phyloP scores from a whole-genome alignment of 2,113 vertebrate genomes.

The Strix uralensis region DNA sequence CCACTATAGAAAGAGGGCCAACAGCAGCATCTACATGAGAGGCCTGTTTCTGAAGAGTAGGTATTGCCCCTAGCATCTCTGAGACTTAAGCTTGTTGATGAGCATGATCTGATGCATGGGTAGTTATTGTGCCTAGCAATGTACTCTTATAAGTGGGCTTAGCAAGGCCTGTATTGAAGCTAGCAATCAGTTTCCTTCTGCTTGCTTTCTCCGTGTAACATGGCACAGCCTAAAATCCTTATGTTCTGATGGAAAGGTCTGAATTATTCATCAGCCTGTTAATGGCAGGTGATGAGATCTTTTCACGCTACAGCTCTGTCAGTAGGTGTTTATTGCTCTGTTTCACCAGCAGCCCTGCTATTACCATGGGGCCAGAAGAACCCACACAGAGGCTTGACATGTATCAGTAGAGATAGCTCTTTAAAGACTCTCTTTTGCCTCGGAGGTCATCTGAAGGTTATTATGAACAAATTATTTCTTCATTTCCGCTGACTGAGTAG shows the following conservation, averaged over 20 bases:
- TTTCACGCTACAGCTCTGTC: conserved; percentile 73
- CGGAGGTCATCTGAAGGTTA: conserved; percentile 82
- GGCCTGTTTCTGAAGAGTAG: neutral
- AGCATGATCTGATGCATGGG: neutral
- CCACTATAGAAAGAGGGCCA: neutral
- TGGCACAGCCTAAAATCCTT: conserved; percentile 50
- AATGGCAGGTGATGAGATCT: conserved; percentile 80
- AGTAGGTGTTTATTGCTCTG: conserved; percentile 83
- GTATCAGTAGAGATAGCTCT: conserved; percentile 70
- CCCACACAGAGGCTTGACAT: conserved; percentile 57
- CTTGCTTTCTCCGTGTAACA: neutral
- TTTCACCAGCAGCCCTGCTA: conserved; percentile 74
- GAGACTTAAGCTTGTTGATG: neutral
- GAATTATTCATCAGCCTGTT: conserved; percentile 81
- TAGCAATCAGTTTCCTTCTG: conserved; percentile 38
- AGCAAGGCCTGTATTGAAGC: neutral
- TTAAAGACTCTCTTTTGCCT: conserved; percentile 78
- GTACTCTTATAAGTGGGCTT: neutral
- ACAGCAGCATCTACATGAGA: neutral
- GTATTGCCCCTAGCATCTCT: neutral
- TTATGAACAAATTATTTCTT: conserved; percentile 85
- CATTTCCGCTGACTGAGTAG: conserved; percentile 81
- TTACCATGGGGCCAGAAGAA: conserved; percentile 67
- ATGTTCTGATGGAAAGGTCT: conserved; percentile 65
- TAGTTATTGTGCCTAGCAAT: neutral